Base-by-base conservation (phyloP, 1,140 invertebrate genomes). In the Philopotamus ludificatus region DNA sequence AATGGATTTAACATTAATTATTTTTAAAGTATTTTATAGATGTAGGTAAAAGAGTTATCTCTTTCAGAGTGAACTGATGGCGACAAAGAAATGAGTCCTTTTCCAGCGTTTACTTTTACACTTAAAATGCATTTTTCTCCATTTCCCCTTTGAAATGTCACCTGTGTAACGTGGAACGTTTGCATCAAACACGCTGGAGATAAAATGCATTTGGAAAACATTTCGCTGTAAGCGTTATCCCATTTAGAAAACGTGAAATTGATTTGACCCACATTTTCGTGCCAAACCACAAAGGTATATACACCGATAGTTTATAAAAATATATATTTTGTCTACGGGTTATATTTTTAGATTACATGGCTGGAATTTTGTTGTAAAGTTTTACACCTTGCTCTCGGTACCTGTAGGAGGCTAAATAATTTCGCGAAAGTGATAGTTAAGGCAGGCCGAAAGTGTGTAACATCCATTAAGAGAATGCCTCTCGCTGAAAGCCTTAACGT, bases 401-500 rank as follows among this genome's bases (percentile, higher is more conserved):
- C 26, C 44, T 55, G 62, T 16, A n/a, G 39, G 42, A 58, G 39
- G 57, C 22, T 45, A 66, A 66, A 61, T 66, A 54, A 66, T 66
- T 66, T 66, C 61, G 34, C 41, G 22, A 22, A 39, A 66, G 57
- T 61, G 65, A 66, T 66, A 66, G 57, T 66, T 61, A 61, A 54
- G 58, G 44, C 58, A 47, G 34, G 34, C 45, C 49, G 44, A 59
- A 66, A 66, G 49, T 66, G 65, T 66, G 65, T 53, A 53, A 60
- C 57, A 60, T 66, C 65, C 65, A 66, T 66, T 66, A 66, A 66
- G 47, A 53, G 61, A 66, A 61, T 61, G 49, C 58, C 58, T 66
- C 34, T 34, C 41, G 23, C 49, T 65, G 57, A 66, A 66, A 60
- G 65, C 65, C 49, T 54, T 53, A 51, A 41, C 18, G 55, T 45